Evolutionary conservation across 2,888 invertebrate species (phyloP), one percentile per base, ranked within the genome.

Genomic region (Caenorhabditis japonica): DNA sequence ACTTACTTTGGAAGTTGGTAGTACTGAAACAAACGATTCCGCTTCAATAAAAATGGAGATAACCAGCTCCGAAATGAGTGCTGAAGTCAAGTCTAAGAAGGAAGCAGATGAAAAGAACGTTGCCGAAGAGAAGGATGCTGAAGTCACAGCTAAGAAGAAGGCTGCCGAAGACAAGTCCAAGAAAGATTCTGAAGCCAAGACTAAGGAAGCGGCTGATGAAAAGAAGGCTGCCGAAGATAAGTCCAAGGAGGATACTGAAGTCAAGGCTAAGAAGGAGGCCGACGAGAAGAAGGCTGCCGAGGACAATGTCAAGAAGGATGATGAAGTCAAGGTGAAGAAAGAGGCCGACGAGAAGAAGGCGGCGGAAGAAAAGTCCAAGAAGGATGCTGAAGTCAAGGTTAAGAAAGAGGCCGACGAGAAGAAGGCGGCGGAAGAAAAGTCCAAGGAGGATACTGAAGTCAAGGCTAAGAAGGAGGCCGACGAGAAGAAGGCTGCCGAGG

Each of bases 261-360:
- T 23, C 13, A 58, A 74, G 59, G 41, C 70, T 46, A 59, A 52
- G 55, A 47, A 38, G 30, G 55, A 53, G 3, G 41, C 53, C 10
- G 64, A 52, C 23, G 62, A 53, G 4, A 58, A 53, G 59, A 70
- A 75, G 53, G 43, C 36, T 1, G 61, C 53, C 8, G 74, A 60
- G 0, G 69, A 38, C 4, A 51, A 49, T 36, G 27, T 47, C 36
- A 61, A 75, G 58, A 21, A 39, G 38, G 60, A 49, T 8, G 25
- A 49, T 21, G 60, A 60, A 12, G 71, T 34, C 23, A 38, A 52
- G 15, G 39, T 30, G 8, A 60, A 69, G 46, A 43, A 56, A 44
- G 34, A 43, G 13, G 46, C 51, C n/a, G 30, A 30, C 30, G 30
- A 30, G 7, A 30, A 30, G 30, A 30, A 30, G 30, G 30, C 30